Evolutionary conservation across 2,888 invertebrate genomes (phyloP), one percentile per base, ranked within the genome.

Genomic region (Catocala sponsa): DNA sequence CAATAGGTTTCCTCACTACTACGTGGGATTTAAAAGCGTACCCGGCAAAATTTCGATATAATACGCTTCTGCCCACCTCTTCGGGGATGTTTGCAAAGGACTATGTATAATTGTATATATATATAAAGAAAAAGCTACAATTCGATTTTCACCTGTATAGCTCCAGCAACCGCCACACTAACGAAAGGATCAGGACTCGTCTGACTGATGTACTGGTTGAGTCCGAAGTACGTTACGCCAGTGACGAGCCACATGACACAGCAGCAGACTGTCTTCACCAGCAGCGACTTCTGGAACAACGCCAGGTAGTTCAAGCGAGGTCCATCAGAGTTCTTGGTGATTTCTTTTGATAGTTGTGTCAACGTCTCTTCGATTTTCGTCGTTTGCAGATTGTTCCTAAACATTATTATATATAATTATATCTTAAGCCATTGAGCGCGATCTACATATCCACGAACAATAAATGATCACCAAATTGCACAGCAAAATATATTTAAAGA

Each of bases 171-270:
- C 0, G 97, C 96, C 5, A 98, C 98, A 82, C 98, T 98, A 0
- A 97, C 68, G 80, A 98, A 98, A 10, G 97, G 97, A 78, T 98
- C 95, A 0, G 97, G 97, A 6, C 96, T 97, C 33, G 97, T 95
- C 85, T 97, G 96, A 4, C 97, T 96, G 71, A 97, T 96, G 87
- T 97, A 98, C 87, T 98, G 97, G 51, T 97, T 97, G 67, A 98
- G 95, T 0, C 98, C 98, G 79, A 97, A 98, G 90, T 97, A 98
- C 44, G 97, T 96, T 85, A 98, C 94, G 0, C 98, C 98, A 10
- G 97, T 96, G 4, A 97, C 96, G n/a, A 97, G 91, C 98, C 98
- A 98, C 78, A 97, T 96, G 74, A 96, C 95, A 74, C 96, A 95
- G 81, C 97, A 96, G 73, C 95, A 95, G 0, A 96, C 69, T 0